These are phyloP conservation scores for Xerus inauris DNA, from an alignment of 2,113 vertebrate species.

Conservation along the genomic window DNA sequence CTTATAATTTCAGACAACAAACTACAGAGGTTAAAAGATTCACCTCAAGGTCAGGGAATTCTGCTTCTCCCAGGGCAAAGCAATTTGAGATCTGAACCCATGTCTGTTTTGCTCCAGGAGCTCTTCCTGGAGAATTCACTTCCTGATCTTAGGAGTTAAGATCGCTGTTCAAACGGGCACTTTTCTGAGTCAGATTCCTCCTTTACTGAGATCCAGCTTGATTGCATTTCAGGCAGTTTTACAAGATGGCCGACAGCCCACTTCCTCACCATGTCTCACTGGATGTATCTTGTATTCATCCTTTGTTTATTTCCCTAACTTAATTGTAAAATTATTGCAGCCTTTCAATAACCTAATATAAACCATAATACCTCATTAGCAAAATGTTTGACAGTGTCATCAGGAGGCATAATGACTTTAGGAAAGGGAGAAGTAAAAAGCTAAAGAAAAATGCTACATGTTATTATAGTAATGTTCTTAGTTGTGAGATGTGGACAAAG, in stretches of 20 bases:
- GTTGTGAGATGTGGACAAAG: neutral
- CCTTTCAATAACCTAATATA: neutral
- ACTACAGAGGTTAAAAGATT: conserved; percentile 29
- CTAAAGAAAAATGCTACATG: neutral
- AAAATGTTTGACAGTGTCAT: neutral
- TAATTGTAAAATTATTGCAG: neutral
- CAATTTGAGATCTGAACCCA: neutral
- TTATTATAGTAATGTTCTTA: neutral
- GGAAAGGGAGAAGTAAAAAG: neutral
- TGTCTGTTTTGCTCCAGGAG: neutral
- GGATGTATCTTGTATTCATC: neutral
- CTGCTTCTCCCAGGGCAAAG: neutral
- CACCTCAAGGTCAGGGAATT: neutral
- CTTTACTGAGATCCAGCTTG: neutral
- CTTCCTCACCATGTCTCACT: neutral
- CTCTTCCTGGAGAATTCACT: neutral
- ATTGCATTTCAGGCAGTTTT: neutral
- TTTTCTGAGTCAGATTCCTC: neutral
- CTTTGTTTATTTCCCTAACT: neutral
- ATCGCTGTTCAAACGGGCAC: neutral
- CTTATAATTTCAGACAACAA: neutral
- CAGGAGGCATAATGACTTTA: neutral
- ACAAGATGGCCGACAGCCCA: neutral
- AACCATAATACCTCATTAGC: neutral
- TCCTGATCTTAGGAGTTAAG: neutral